phyloP scores from a whole-genome alignment of 2,797 vertebrate species.

The Chaunax sp. region DNA sequence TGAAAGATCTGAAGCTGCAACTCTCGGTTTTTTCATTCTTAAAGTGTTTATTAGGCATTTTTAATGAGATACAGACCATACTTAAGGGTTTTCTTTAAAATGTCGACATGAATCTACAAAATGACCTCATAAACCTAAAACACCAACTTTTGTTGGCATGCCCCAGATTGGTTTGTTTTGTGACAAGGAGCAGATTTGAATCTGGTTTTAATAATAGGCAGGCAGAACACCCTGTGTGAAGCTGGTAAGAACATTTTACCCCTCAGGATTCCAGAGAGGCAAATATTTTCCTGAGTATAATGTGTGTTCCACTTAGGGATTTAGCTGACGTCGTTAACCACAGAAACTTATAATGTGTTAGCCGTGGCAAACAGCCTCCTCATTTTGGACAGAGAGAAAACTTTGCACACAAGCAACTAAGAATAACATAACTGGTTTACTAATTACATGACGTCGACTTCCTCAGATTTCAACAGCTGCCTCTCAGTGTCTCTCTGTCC shows the following conservation, averaged over 20 bases:
- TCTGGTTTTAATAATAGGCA: conserved; percentile 40
- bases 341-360: not conserved
- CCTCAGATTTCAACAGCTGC: conserved; percentile 7
- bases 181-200: conserved; percentile 20
- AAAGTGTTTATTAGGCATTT: not conserved
- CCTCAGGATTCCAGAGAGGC: not conserved
- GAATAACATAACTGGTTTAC: conserved; percentile 1
- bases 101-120: conserved; percentile 24
- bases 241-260: conserved; percentile 6
- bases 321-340: not conserved
- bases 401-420: not conserved
- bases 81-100: conserved; percentile 2
- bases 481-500: conserved; percentile 33
- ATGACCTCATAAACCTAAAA: conserved; percentile 42
- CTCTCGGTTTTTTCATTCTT: not conserved
- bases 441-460: not conserved
- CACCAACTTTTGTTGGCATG: not conserved
- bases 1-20: conserved; percentile 9
- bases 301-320: conserved; percentile 3
- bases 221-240: not conserved
- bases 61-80: conserved; percentile 9
- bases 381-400: not conserved
- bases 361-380: not conserved
- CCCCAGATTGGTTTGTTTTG: conserved; percentile 35
- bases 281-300: conserved; percentile 4